Conservation (phyloP, 2,113 vertebrate genomes). For the Nothobranchius furzeri region DNA sequence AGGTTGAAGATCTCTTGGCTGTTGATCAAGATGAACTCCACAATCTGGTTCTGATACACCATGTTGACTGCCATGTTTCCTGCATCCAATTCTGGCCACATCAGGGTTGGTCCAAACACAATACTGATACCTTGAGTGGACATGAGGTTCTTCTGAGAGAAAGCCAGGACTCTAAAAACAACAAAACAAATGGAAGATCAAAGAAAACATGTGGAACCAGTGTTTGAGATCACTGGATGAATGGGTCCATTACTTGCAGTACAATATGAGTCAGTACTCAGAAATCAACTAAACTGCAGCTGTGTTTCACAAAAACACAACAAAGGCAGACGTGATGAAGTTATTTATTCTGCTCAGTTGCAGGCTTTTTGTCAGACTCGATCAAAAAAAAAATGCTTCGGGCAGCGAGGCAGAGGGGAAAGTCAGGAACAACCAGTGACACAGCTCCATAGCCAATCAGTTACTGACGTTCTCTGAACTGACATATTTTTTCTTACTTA, state of each 20-base stretch:
- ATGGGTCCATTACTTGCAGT: background rate
- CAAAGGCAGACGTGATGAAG: no score
- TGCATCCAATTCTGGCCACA: constrained; percentile 87
- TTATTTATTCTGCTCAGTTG: no score
- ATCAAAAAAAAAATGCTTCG: no score
- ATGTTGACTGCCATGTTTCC: constrained; percentile 93
- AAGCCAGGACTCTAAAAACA: constrained; percentile 84
- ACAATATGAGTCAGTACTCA: no score
- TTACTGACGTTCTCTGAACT: no score
- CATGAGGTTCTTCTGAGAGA: constrained; percentile 90
- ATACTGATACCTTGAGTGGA: constrained; percentile 93
- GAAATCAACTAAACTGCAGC: no score
- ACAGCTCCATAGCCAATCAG: no score
- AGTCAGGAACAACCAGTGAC: no score
- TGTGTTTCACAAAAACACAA: no score
- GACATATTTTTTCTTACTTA: no score
- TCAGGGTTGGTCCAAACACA: constrained; percentile 94
- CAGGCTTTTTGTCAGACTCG: no score
- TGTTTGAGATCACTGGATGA: background rate
- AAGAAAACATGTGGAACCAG: background rate
- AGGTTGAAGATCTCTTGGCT: constrained; percentile 86
- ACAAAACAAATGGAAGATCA: constrained; percentile 9
- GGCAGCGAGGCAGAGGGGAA: no score
- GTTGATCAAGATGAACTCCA: constrained; percentile 89
- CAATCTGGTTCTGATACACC: constrained; percentile 96